phyloP scores from a whole-genome alignment of 2,888 invertebrate species.

The Chrysopilus asiliformis region DNA sequence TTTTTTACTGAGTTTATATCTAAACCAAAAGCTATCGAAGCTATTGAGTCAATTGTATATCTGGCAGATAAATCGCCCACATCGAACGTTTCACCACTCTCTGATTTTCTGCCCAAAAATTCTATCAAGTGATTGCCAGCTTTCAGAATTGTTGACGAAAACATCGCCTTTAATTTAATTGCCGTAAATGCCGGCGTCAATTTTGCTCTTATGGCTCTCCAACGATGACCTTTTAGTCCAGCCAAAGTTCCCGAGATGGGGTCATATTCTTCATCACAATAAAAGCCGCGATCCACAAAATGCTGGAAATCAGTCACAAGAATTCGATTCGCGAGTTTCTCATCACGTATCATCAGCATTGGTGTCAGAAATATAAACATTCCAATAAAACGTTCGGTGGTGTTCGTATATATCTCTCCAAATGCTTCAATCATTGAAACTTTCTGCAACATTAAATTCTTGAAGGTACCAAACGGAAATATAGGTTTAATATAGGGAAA shows the following conservation, averaged over 20 bases:
- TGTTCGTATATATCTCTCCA: constrained; percentile 18
- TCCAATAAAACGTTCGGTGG: constrained; percentile 24
- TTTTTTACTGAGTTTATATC: constrained; percentile 20
- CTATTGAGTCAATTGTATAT: constrained; percentile 28
- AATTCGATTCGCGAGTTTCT: constrained; percentile 21
- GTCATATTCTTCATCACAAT: constrained; percentile 41
- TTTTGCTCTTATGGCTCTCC: constrained; percentile 45
- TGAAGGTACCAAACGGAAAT: no score
- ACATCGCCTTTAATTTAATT: constrained; percentile 47
- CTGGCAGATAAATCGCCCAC: constrained; percentile 23
- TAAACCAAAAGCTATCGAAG: constrained; percentile 27
- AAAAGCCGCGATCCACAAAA: constrained; percentile 46
- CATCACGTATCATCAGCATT: constrained; percentile 18
- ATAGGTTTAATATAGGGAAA: no score
- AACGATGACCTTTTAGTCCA: constrained; percentile 41
- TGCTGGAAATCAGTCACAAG: constrained; percentile 25
- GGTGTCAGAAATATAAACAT: constrained; percentile 13
- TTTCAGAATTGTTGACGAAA: constrained; percentile 40
- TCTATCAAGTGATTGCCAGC: constrained; percentile 13
- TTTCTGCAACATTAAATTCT: no score
- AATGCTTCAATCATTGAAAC: no score
- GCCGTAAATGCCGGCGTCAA: constrained; percentile 48
- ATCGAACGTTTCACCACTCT: constrained; percentile 37
- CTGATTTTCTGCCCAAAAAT: constrained; percentile 15
- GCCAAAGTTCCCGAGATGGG: constrained; percentile 44